A percentile compares a stretch with the other conserved stretches of the same genome.
These are phyloP conservation scores for Petrophora chlorosata DNA, from an alignment of 2,888 invertebrate genomes.

Conservation along the genomic window DNA sequence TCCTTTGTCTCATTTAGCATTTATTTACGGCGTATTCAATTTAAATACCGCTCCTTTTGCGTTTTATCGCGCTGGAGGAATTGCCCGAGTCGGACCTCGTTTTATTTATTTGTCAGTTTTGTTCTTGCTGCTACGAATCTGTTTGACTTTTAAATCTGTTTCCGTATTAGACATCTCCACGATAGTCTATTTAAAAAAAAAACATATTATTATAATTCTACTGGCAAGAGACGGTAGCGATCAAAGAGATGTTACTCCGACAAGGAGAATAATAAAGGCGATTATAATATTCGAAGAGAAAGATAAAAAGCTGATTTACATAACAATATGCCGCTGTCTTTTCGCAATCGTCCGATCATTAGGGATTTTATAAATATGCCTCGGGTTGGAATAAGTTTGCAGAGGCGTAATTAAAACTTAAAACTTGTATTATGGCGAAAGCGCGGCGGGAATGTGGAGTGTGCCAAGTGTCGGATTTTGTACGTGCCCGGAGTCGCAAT, in stretches of 20 bases:
- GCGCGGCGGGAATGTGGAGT: conserved; percentile 63
- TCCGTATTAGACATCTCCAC: conserved; percentile 14
- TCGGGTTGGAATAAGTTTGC: conserved; percentile 53
- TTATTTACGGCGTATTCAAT: conserved; percentile 80
- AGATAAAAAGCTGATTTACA: conserved; percentile 43
- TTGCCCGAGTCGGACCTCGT: conserved; percentile 65
- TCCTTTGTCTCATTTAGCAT: conserved; percentile 80
- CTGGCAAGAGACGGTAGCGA: conserved; percentile 30
- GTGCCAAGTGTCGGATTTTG: conserved; percentile 78
- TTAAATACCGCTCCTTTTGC: conserved; percentile 76
- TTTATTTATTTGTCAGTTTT: conserved; percentile 75
- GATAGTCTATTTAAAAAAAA: conserved; percentile 24
- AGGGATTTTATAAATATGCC: conserved; percentile 44
- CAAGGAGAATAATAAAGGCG: conserved; percentile 41
- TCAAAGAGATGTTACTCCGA: conserved; percentile 37
- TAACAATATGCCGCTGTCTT: conserved; percentile 42
- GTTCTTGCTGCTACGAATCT: conserved; percentile 57
- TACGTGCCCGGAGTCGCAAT: conserved; percentile 73
- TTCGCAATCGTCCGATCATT: conserved; percentile 40
- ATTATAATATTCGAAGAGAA: conserved; percentile 38
- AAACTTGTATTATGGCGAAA: conserved; percentile 69
- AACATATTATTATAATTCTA: conserved; percentile 30
- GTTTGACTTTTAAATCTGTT: conserved; percentile 31
- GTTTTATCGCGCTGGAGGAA: conserved; percentile 75
- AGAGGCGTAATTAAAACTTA: conserved; percentile 78